These are phyloP conservation scores for Drosophila colorata DNA, from an alignment of 2,888 invertebrate species.

Conservation along the genomic window DNA sequence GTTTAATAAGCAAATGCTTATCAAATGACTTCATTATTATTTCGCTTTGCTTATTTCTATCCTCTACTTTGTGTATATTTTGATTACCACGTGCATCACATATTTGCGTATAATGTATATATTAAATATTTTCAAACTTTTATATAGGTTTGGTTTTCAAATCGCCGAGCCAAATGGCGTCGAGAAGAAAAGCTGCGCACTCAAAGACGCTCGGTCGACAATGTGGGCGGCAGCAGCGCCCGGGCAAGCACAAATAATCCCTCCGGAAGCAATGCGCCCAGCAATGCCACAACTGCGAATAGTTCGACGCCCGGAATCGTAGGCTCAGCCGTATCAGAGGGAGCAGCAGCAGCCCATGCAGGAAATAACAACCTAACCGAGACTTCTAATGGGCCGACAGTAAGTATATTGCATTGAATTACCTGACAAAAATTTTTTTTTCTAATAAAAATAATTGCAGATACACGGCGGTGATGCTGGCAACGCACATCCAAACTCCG, in stretches of 20 bases:
- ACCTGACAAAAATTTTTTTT: not conserved
- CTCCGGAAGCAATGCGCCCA: conserved; percentile 39
- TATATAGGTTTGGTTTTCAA: conserved; percentile 99
- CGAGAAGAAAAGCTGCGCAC: conserved; percentile 99
- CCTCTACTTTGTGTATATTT: too few relatives aligned
- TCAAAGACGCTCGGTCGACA: conserved; percentile 89
- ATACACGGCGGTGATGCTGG: conserved; percentile 82
- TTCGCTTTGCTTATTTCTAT: too few relatives aligned
- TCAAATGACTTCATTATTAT: too few relatives aligned
- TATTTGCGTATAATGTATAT: not conserved
- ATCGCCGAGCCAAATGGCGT: conserved; percentile 99
- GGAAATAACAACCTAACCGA: conserved; percentile 59
- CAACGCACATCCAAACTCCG: conserved; percentile 84
- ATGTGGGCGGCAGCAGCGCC: conserved; percentile 59
- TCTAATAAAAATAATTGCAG: conserved; percentile 21
- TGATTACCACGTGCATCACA: not conserved
- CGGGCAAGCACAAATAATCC: conserved; percentile 65
- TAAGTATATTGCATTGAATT: conserved; percentile 32
- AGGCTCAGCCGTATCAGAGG: conserved; percentile 50
- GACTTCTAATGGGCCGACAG: conserved; percentile 63
- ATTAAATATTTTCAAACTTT: not conserved
- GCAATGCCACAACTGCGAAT: conserved; percentile 53
- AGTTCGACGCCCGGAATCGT: conserved; percentile 56
- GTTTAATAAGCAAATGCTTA: not conserved
- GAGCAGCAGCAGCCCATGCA: conserved; percentile 44